These are phyloP conservation scores for Tapera naevia DNA, from an alignment of 2,797 vertebrate genomes.

Conservation along the genomic window DNA sequence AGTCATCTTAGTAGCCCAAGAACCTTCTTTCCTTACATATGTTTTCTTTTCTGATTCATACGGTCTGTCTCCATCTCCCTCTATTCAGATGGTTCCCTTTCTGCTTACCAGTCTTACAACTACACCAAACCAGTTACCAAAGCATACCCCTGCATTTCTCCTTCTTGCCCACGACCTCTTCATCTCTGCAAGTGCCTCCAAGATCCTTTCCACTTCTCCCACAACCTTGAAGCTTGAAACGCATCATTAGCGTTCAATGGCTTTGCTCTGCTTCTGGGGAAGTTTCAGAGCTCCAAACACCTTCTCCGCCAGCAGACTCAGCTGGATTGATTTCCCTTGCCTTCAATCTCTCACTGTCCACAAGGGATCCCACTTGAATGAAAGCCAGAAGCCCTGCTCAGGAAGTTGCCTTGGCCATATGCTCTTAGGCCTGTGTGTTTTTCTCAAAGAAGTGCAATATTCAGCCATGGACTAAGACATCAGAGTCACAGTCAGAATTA, in stretches of 20 bases:
- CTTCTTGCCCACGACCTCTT: neutral
- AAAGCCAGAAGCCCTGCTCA: neutral
- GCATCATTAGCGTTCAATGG: neutral
- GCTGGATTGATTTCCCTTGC: neutral
- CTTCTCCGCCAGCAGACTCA: neutral
- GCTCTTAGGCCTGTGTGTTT: neutral
- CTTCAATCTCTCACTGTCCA: neutral
- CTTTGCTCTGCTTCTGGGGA: neutral
- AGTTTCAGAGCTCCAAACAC: neutral
- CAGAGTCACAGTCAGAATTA: neutral
- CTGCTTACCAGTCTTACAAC: neutral
- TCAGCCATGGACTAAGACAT: neutral
- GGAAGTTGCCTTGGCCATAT: neutral
- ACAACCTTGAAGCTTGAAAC: neutral
- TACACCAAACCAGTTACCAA: neutral
- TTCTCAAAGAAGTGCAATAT: neutral
- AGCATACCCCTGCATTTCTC: neutral
- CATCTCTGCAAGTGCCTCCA: neutral
- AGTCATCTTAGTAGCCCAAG: neutral
- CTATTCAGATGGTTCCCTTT: neutral
- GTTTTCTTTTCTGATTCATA: fast-evolving
- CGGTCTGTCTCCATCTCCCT: neutral
- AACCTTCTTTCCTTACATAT: neutral
- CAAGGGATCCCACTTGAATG: neutral
- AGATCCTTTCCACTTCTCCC: neutral